Percentiles rank a stretch among this genome's conserved stretches.
Conservation (phyloP, 1,140 invertebrate genomes). For the Aphelenchoides avenae region DNA sequence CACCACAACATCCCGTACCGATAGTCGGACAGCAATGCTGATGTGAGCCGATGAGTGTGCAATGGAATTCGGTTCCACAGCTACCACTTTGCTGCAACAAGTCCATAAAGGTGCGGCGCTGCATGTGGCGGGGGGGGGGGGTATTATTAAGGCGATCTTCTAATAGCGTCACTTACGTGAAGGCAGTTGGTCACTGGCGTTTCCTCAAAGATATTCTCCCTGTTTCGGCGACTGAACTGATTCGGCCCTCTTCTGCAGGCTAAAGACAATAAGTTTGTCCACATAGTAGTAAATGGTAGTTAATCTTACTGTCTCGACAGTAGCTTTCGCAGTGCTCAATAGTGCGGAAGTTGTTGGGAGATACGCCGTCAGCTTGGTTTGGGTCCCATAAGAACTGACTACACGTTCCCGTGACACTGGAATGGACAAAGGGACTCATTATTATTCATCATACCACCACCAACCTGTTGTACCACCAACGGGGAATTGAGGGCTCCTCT, state of each 20-base stretch:
- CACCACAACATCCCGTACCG: no score
- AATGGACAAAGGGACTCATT: background rate
- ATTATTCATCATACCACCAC: no score
- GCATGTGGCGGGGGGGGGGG: no score
- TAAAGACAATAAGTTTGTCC: constrained; percentile 34
- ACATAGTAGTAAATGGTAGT: background rate
- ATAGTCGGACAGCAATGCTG: constrained; percentile 56
- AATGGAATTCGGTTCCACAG: constrained; percentile 45
- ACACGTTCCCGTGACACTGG: constrained; percentile 49
- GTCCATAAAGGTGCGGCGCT: no score
- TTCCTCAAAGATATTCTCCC: constrained; percentile 45
- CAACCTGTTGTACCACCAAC: constrained; percentile 56
- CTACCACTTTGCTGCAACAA: constrained; percentile 38
- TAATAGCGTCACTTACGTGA: no score
- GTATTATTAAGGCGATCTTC: no score
- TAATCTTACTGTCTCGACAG: constrained; percentile 52
- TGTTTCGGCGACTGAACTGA: constrained; percentile 41
- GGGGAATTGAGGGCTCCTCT: constrained; percentile 52
- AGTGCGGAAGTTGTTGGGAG: constrained; percentile 55
- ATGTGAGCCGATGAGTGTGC: constrained; percentile 51
- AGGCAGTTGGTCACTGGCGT: constrained; percentile 49
- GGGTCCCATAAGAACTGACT: constrained; percentile 56
- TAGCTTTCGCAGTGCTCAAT: constrained; percentile 55
- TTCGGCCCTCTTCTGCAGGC: constrained; percentile 46
- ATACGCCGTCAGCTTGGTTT: constrained; percentile 46